phyloP scores from a whole-genome alignment of 2,888 invertebrate genomes.

The Eristalis arbustorum region DNA sequence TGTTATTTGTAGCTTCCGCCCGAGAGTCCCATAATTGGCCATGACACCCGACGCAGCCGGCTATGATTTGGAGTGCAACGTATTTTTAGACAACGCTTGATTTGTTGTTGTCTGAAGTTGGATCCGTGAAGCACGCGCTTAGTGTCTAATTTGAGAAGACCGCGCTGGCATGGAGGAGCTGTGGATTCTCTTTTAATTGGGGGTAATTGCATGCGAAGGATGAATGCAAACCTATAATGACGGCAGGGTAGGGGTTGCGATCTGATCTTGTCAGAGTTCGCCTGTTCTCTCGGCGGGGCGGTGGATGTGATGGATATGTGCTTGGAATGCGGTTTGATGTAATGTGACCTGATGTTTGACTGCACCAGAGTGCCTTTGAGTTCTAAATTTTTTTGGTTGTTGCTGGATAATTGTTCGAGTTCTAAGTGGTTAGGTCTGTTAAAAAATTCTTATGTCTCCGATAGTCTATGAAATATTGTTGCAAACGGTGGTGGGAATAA shows the following conservation, averaged over 20 bases:
- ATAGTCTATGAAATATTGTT: no score
- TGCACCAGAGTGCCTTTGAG: background rate
- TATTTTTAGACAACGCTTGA: conserved; percentile 32
- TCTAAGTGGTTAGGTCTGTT: background rate
- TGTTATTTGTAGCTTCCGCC: conserved; percentile 71
- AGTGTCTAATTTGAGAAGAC: conserved; percentile 26
- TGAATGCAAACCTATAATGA: conserved; percentile 28
- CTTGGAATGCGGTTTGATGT: background rate
- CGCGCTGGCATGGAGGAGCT: conserved; percentile 15
- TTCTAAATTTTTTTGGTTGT: no score
- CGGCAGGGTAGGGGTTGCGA: background rate
- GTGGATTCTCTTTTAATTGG: conserved; percentile 55
- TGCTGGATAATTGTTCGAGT: background rate
- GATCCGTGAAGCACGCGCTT: conserved; percentile 19
- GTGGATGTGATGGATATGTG: background rate
- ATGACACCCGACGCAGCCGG: conserved; percentile 54
- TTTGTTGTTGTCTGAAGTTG: conserved; percentile 25
- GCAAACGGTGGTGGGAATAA: no score
- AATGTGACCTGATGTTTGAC: background rate
- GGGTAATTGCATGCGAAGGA: conserved; percentile 64
- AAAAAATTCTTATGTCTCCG: no score
- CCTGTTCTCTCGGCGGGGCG: background rate
- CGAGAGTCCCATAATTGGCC: conserved; percentile 65
- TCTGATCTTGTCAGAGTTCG: background rate
- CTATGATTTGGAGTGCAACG: conserved; percentile 22